Percentiles rank a stretch among this genome's conserved stretches.
Evolutionary conservation across 2,113 vertebrate genomes (phyloP).

Genomic region (Hippopotamus amphibius): DNA sequence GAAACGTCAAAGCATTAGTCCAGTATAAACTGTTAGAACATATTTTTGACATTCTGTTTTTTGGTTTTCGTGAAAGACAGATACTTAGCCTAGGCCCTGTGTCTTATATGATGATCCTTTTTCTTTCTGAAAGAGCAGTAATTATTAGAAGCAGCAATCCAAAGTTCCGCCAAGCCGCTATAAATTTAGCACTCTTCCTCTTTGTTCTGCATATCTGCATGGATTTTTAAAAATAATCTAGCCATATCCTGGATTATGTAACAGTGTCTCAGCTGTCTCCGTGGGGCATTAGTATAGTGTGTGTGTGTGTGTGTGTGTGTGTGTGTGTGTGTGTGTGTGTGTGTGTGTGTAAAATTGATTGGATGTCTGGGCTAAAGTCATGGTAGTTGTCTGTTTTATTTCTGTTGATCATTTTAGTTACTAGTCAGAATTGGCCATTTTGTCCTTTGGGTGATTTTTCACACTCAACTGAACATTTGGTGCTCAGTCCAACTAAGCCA

Average conservation of each 20-base stretch:
- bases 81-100: background rate
- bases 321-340: background rate
- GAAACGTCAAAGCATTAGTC: slow-evolving; percentile 9
- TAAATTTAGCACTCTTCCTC: background rate
- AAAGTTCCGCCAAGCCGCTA: background rate
- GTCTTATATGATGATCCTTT: slow-evolving; percentile 5
- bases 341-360: slow-evolving; percentile 8
- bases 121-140: slow-evolving; percentile 19
- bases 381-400: background rate
- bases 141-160: background rate
- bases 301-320: background rate
- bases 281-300: background rate
- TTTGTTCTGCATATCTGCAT: background rate
- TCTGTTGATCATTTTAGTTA: background rate
- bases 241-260: background rate
- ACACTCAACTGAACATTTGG: background rate
- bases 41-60: slow-evolving; percentile 4
- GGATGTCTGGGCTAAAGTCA: background rate
- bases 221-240: background rate
- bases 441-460: slow-evolving; percentile 25
- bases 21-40: slow-evolving; percentile 42
- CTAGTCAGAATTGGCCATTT: background rate
- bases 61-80: slow-evolving; percentile 4
- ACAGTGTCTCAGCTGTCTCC: background rate
- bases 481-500: background rate